Conservation (phyloP, 37 sponge, comb jelly and placozoan genomes). For the Crambe crambe region DNA sequence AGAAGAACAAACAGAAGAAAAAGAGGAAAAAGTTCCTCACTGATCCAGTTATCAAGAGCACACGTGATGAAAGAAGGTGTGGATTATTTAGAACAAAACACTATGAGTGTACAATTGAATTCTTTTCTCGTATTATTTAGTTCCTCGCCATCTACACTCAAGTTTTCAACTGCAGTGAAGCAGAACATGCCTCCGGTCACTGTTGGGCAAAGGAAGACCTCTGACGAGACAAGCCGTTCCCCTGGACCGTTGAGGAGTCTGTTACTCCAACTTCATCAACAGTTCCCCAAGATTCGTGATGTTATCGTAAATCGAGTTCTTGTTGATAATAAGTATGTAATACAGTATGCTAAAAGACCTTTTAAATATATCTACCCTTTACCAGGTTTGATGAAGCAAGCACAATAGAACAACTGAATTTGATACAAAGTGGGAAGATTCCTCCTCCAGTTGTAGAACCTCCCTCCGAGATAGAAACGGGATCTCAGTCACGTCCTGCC, state of each 20-base stretch:
- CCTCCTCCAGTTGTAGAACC: neutral
- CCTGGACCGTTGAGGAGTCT: neutral
- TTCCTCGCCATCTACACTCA: too few species aligned
- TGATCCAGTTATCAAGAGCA: neutral
- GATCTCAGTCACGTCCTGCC: too few species aligned
- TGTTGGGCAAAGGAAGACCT: too few species aligned
- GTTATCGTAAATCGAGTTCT: slow-evolving; percentile 11
- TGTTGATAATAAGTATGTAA: slow-evolving; percentile 22
- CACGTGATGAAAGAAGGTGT: too few species aligned
- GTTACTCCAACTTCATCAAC: slow-evolving; percentile 13
- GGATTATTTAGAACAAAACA: too few species aligned
- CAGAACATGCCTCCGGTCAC: too few species aligned
- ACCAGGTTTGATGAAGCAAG: neutral
- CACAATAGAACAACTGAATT: neutral
- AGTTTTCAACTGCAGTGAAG: too few species aligned
- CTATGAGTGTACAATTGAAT: too few species aligned
- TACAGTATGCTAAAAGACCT: too few species aligned
- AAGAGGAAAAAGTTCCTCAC: neutral
- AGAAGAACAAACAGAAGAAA: neutral
- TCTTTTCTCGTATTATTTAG: too few species aligned
- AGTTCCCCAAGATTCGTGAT: slow-evolving; percentile 4
- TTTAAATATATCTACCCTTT: neutral
- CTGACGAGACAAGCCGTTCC: too few species aligned
- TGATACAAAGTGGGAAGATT: neutral
- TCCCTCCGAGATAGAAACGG: neutral